These are phyloP conservation scores for Chiroxiphia lanceolata DNA, from an alignment of 2,797 vertebrate genomes.

Conservation along the genomic window DNA sequence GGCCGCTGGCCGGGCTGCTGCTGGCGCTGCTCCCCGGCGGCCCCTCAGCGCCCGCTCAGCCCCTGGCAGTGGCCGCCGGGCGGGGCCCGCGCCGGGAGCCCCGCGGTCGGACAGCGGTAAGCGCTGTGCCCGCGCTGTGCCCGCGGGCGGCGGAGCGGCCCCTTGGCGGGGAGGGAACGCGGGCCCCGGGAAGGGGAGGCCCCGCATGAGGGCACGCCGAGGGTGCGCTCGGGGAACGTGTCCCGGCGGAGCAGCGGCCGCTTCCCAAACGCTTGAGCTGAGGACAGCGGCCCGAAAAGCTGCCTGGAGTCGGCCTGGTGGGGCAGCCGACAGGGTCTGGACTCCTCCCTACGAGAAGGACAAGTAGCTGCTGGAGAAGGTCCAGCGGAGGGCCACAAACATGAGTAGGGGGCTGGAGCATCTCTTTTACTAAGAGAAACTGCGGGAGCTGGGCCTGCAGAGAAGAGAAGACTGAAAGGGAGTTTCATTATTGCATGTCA, in stretches of 20 bases:
- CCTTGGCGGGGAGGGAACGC: background rate
- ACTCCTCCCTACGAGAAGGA: background rate
- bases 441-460: background rate
- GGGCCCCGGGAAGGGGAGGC: background rate
- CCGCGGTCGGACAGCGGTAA: background rate
- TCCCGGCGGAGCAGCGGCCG: background rate
- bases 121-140: background rate
- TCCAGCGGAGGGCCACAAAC: background rate
- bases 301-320: fast-evolving
- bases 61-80: background rate
- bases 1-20: background rate
- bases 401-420: background rate
- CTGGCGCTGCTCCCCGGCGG: background rate
- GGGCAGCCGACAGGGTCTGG: background rate
- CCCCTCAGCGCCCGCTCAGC: background rate
- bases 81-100: background rate
- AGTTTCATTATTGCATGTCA: background rate
- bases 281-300: background rate
- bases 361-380: background rate
- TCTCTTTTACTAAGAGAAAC: background rate
- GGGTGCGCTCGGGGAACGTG: background rate
- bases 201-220: background rate
- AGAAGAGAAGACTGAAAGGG: background rate
- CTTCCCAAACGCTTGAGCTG: background rate
- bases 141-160: background rate